These are phyloP conservation scores for Heliconius ismenius DNA, from an alignment of 2,888 invertebrate species.

Conservation along the genomic window DNA sequence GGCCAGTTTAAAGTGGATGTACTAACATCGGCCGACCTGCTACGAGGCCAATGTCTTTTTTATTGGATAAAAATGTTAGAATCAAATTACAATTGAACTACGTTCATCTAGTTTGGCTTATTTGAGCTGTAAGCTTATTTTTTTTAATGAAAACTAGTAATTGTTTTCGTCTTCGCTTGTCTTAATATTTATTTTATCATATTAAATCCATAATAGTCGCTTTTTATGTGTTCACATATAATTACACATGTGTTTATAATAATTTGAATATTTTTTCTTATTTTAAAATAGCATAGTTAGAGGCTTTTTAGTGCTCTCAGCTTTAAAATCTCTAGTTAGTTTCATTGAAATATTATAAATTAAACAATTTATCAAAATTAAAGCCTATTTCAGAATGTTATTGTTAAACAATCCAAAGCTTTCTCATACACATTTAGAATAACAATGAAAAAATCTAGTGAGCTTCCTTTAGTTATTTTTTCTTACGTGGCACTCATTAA, in stretches of 20 bases:
- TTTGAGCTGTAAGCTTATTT: not conserved
- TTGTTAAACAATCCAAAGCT: not conserved
- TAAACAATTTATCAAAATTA: not conserved
- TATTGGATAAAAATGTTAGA: conserved; percentile 35
- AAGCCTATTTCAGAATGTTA: not conserved
- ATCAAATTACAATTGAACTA: conserved; percentile 29
- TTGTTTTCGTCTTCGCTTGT: no score
- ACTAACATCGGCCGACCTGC: conserved; percentile 25
- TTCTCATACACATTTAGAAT: not conserved
- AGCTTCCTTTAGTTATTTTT: conserved; percentile 5
- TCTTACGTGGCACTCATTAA: conserved; percentile 14
- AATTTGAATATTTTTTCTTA: no score
- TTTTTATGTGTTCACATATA: no score
- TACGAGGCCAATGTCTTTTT: conserved; percentile 39
- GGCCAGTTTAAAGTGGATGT: conserved; percentile 25
- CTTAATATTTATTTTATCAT: no score
- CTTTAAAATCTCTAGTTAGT: no score
- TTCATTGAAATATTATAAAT: no score
- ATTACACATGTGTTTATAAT: no score
- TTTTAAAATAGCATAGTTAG: no score
- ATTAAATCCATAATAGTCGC: no score
- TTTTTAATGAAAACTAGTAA: not conserved
- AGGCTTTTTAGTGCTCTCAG: no score
- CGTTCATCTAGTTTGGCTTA: not conserved
- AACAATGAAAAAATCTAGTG: conserved; percentile 5